phyloP scores from a whole-genome alignment of 2,797 vertebrate genomes.

The Microcaecilia unicolor region DNA sequence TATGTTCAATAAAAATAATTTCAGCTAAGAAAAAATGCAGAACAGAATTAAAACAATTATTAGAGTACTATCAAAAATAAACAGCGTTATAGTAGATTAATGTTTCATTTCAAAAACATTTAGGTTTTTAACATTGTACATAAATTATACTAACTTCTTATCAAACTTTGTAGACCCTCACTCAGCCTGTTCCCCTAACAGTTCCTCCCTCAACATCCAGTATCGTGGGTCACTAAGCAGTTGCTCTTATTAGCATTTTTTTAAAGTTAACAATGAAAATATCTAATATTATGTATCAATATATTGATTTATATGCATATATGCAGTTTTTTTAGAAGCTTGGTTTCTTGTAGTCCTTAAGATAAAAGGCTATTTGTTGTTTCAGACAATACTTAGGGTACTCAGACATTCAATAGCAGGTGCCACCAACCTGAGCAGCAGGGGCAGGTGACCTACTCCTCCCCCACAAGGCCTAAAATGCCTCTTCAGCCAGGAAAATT shows the following conservation, averaged over 20 bases:
- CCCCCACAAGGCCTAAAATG: slow-evolving; percentile 10
- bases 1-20: too few species aligned
- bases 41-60: too few species aligned
- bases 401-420: slow-evolving; percentile 24
- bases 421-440: slow-evolving; percentile 31
- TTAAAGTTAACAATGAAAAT: too few species aligned
- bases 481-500: slow-evolving; percentile 18
- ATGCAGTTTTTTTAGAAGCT: slow-evolving; percentile 2
- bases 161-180: not conserved
- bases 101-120: too few species aligned
- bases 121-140: too few species aligned
- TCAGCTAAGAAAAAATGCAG: too few species aligned
- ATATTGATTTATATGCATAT: too few species aligned
- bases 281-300: too few species aligned
- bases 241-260: not conserved
- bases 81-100: not conserved
- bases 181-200: not conserved
- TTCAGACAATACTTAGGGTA: not conserved
- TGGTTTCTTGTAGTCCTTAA: slow-evolving; percentile 20
- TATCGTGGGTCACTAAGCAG: slow-evolving; percentile 21
- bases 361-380: slow-evolving; percentile 6
- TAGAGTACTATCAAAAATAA: too few species aligned
- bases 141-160: too few species aligned
- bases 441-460: slow-evolving; percentile 15
- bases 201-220: too few species aligned